phyloP scores from a whole-genome alignment of 2,888 invertebrate species.

The Autographa gamma region DNA sequence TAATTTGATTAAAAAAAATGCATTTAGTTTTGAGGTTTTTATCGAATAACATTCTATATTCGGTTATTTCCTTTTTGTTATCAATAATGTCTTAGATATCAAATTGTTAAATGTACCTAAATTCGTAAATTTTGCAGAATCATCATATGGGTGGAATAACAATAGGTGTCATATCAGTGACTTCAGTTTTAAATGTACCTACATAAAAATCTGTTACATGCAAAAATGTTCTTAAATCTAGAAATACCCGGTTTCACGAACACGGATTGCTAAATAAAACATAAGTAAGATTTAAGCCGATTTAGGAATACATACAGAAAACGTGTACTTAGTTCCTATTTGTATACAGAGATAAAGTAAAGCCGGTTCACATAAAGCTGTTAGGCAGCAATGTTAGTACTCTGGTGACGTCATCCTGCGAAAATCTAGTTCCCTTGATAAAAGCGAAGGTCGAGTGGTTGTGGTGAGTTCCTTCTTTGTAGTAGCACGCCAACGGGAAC shows the following conservation, averaged over 20 bases:
- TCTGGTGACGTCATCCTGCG: slow-evolving; percentile 25
- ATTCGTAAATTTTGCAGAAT: too few relatives aligned
- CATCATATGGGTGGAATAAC: too few relatives aligned
- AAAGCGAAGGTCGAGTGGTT: slow-evolving; percentile 21
- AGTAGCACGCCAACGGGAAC: background rate
- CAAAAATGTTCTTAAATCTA: background rate
- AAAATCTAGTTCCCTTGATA: slow-evolving; percentile 35
- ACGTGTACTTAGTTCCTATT: background rate
- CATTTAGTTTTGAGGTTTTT: too few relatives aligned
- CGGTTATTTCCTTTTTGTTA: too few relatives aligned
- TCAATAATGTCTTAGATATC: too few relatives aligned
- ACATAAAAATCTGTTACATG: too few relatives aligned
- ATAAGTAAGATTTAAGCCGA: background rate
- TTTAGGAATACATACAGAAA: background rate
- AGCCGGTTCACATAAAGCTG: background rate
- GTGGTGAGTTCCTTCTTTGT: too few relatives aligned
- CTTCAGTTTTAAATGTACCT: too few relatives aligned
- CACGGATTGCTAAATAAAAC: background rate
- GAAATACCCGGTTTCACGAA: background rate
- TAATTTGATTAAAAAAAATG: too few relatives aligned
- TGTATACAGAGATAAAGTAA: background rate
- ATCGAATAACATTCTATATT: too few relatives aligned
- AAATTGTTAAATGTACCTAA: too few relatives aligned
- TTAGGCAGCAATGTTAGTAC: background rate
- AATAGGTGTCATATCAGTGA: too few relatives aligned